Conservation (phyloP, 2,797 vertebrate genomes). For the Paramormyrops hopkinsi region DNA sequence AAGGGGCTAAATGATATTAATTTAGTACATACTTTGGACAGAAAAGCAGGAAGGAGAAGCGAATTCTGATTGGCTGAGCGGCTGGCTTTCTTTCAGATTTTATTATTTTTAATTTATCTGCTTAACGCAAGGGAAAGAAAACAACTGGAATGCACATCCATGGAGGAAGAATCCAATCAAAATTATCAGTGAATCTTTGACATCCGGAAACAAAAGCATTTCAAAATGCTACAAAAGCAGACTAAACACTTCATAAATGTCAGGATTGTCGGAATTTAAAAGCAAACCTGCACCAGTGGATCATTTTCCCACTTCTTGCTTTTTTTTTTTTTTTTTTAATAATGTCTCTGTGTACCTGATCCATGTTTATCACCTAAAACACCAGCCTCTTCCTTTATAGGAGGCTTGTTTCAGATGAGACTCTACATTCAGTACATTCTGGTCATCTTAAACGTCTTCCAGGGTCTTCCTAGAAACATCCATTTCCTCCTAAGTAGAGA, state of each 20-base stretch:
- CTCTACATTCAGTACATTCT: slow-evolving; percentile 26
- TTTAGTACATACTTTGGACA: neutral
- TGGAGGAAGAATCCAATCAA: slow-evolving; percentile 44
- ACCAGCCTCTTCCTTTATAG: neutral
- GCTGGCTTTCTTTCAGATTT: slow-evolving; percentile 37
- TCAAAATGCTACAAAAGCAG: slow-evolving; percentile 14
- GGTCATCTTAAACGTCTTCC: neutral
- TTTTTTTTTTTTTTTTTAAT: neutral
- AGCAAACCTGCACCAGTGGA: slow-evolving; percentile 25
- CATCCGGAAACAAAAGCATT: slow-evolving; percentile 14
- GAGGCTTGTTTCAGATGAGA: slow-evolving; percentile 29
- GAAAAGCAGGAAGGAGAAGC: neutral
- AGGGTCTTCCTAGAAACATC: slow-evolving; percentile 23
- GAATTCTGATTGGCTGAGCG: neutral
- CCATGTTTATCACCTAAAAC: slow-evolving; percentile 3
- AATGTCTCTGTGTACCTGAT: slow-evolving; percentile 7
- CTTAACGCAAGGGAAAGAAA: slow-evolving; percentile 74
- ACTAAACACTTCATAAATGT: slow-evolving; percentile 16
- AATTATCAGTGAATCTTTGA: slow-evolving; percentile 30
- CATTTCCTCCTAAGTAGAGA: slow-evolving; percentile 28
- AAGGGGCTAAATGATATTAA: neutral
- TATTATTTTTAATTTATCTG: slow-evolving; percentile 47
- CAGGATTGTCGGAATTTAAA: slow-evolving; percentile 51
- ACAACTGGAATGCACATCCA: slow-evolving; percentile 99
- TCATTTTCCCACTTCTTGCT: neutral